Evolutionary conservation across 2,888 invertebrate species (phyloP), one percentile per base, ranked within the genome.

Genomic region (Gerris lacustris): DNA sequence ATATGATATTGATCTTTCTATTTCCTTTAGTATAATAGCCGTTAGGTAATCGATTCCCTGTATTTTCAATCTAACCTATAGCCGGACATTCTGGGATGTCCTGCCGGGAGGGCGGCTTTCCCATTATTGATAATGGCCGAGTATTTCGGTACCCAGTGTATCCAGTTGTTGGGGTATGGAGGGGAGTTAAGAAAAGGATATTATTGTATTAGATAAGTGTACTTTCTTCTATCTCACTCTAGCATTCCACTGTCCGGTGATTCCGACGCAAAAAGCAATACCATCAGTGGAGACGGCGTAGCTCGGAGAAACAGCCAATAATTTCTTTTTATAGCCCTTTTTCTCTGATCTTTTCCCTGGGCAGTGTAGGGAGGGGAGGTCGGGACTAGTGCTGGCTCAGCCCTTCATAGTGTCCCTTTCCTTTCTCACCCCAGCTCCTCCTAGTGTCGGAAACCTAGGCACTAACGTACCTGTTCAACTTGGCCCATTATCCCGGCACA

Each of bases 121-220:
- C 55, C 55, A 55, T 55, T 55, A 55, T 55, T 55, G 55, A 55
- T 55, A 55, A 55, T 55, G 55, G 55, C 55, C 55, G 55, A 55
- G 55, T 55, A 55, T 55, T 55, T 55, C 55, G 55, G 55, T 2
- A 31, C 2, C 31, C 31, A 31, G 31, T 31, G 31, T 31, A 31
- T 31, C 31, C 31, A n/a, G 47, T 11, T 47, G 55, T 55, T 1
- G 55, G 55, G 55, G 55, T 9, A 11, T 5, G 55, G 55, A 55
- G 55, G 55, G 55, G 15, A 55, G 55, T 31, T 31, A 55, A 55
- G 11, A 47, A 47, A 47, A 47, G 55, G 55, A 55, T 55, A 55
- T 55, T 55, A 55, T 55, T 55, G 55, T 55, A 55, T 55, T 55
- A 55, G 55, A 55, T 55, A 55, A 55, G 55, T 55, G 15, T 55